Base-by-base conservation (phyloP, 2,888 invertebrate species). In the Stictocephala bisonia region DNA sequence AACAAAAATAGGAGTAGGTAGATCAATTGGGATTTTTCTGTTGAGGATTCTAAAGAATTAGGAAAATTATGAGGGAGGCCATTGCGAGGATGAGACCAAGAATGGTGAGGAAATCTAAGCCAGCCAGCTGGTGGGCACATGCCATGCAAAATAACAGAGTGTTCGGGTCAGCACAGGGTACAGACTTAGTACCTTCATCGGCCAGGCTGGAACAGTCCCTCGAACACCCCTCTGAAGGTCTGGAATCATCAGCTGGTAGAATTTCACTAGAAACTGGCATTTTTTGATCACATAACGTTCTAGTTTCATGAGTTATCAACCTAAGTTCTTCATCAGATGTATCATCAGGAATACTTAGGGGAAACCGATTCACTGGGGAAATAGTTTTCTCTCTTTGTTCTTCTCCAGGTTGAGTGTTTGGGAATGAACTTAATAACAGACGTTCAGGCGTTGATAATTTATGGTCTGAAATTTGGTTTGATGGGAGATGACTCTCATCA, bases 31-130 rank as follows among this genome's bases (percentile, higher is more conserved):
- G n/a, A n/a, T n/a, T n/a, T n/a, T n/a, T n/a, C n/a, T n/a, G n/a
- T n/a, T n/a, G n/a, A 18, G 13, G 2, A 56, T 20, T 2, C 18
- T 85, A 88, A 81, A 88, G 85, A 82, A 89, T 85, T 84, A 89
- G 86, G 84, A 90, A 88, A 82, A 90, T 90, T 84, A 91, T 87
- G 83, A 92, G 88, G 80, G 90, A 90, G 83, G 91, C 86, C 81
- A 92, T 87, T 82, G 93, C 92, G 84, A 93, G 87, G 83, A 93
- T 85, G 83, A 93, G 87, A 84, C 91, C 90, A 84, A 92, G 87
- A 84, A 91, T 86, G 82, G 91, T 90, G 85, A 92, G 87, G 85
- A 91, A 86, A 86, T 93, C 93, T 85, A 91, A 85, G 81, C 90
- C 89, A 82, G 90, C 89, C 84, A 92, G 85, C 84, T 90, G 89